These are phyloP conservation scores for Teinopalpus imperialis DNA, from an alignment of 2,888 invertebrate genomes.

Conservation along the genomic window DNA sequence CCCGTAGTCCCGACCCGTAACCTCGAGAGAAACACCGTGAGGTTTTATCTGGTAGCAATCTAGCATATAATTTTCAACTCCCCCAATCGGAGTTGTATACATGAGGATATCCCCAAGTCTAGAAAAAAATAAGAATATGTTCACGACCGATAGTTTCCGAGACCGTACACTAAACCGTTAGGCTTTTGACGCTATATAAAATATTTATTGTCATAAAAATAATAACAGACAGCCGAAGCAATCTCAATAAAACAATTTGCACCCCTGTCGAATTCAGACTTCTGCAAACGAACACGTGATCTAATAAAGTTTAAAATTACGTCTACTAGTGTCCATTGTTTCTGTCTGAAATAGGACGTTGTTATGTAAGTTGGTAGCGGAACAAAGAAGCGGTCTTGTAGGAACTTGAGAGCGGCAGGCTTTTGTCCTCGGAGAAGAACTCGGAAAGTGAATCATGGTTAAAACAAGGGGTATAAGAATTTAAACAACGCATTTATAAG, in stretches of 20 bases:
- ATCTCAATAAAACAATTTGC: slow-evolving; percentile 3
- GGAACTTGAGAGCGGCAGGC: slow-evolving; percentile 45
- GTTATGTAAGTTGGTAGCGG: slow-evolving; percentile 30
- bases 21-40: too few species aligned
- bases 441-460: slow-evolving; percentile 27
- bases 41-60: too few species aligned
- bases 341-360: slow-evolving; percentile 30
- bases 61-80: too few species aligned
- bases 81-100: too few species aligned
- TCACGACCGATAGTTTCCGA: too few species aligned
- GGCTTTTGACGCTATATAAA: too few species aligned
- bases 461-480: not conserved
- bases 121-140: too few species aligned
- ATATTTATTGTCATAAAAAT: too few species aligned
- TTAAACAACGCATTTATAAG: slow-evolving; percentile 10
- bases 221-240: not conserved
- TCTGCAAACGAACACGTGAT: slow-evolving; percentile 33
- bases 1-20: too few species aligned
- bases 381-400: slow-evolving; percentile 29
- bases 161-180: too few species aligned
- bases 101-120: too few species aligned
- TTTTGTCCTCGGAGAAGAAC: slow-evolving; percentile 50
- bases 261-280: slow-evolving; percentile 9
- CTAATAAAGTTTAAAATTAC: slow-evolving; percentile 38
- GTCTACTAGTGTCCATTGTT: slow-evolving; percentile 32